Base-by-base conservation (phyloP, 2,797 vertebrate species). In the Acanthis flammea region DNA sequence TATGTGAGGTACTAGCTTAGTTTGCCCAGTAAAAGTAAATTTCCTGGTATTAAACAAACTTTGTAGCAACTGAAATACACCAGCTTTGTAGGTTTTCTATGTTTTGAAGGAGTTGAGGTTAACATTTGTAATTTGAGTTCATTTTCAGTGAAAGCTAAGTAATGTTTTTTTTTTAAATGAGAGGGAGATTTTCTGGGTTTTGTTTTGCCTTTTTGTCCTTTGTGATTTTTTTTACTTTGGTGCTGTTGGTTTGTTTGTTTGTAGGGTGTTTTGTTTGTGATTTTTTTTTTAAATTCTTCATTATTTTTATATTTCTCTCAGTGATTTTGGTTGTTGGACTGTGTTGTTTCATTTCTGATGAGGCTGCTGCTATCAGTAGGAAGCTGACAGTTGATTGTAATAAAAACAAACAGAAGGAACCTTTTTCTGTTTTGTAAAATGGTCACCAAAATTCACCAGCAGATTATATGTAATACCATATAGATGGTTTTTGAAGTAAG, bases 111-210 rank as follows among this genome's bases (percentile, higher is more conserved):
- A n/a, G 1, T 51, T 27, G 16, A 45, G 1, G 5, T 39, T 50
- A 7, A 19, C 2, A 1, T 8, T 88, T 83, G 16, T 2, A 0
- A 1, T 42, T 45, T 67, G 6, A 58, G 8, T 5, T 44, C 19
- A 18, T 21, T 73, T 77, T n/a, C 19, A 54, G 22, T 22, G 39
- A 6, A 60, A 12, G 1, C 25, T 18, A 22, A 78, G 3, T 14
- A 19, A 4, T 4, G 0, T 4, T 37, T 9, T 31, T 9, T 31
- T 45, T 68, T 61, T 2, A 0, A 60, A 85, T 23, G 2, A 14
- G 19, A 25, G 11, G 0, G 0, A 18, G 6, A 2, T 21, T 4
- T 3, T 31, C n/a, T 41, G 7, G 3, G 7, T 23, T 41, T 48
- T n/a, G 2, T 19, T 60, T 68, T 2, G 14, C 15, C 4, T 31